Evolutionary conservation across 1,140 invertebrate genomes (phyloP).

Genomic region (Pseudomyrmex flavicornis): DNA sequence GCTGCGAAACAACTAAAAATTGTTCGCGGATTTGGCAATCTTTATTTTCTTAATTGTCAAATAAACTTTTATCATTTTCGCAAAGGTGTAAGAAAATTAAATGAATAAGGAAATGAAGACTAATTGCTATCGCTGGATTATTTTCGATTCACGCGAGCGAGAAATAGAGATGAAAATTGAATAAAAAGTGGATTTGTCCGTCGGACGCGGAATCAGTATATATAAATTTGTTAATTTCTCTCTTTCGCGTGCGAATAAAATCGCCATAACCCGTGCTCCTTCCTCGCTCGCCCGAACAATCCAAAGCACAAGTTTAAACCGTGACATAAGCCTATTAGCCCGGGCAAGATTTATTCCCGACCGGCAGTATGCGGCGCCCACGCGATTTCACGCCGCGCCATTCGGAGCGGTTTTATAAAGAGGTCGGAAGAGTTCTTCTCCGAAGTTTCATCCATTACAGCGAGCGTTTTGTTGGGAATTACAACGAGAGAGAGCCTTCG

Average conservation of each 20-base stretch:
- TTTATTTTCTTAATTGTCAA: neutral
- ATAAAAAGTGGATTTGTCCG: conserved; percentile 17
- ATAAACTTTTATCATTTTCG: neutral
- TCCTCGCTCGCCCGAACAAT: neutral
- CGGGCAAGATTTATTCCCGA: conserved; percentile 65
- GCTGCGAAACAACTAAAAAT: neutral
- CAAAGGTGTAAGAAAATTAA: no score
- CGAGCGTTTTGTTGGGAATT: conserved; percentile 36
- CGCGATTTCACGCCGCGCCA: conserved; percentile 33
- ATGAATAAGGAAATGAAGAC: neutral
- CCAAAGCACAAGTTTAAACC: conserved; percentile 54
- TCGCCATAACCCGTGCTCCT: neutral
- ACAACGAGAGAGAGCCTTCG: conserved; percentile 15
- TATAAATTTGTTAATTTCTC: conserved; percentile 8
- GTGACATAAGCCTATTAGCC: conserved; percentile 68
- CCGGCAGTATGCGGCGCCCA: conserved; percentile 36
- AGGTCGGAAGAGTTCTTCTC: conserved; percentile 18
- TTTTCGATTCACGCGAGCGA: neutral
- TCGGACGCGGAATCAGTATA: neutral
- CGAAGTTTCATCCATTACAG: conserved; percentile 38
- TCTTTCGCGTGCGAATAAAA: conserved; percentile 21
- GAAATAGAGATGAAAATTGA: neutral
- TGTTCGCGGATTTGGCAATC: neutral
- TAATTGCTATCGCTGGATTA: neutral
- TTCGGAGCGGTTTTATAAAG: conserved; percentile 47